Evolutionary conservation across 1,140 invertebrate species (phyloP), one percentile per base, ranked within the genome.

Genomic region (Brachionus rubens): DNA sequence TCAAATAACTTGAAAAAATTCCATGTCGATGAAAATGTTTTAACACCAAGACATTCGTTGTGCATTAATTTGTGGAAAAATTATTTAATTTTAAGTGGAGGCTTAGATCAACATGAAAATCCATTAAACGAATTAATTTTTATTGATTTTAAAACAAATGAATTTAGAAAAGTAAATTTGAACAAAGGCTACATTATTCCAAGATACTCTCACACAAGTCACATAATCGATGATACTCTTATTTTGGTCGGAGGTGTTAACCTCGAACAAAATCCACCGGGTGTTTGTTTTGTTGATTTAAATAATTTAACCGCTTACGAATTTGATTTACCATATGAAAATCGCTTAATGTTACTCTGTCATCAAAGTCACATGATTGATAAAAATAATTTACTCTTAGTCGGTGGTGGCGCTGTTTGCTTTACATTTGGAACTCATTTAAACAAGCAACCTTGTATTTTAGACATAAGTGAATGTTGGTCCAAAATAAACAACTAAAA

Each of bases 351-450:
- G 80, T 78, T 86, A 16, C 82, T 84, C 68, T 83, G 84, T 67
- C 86, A 87, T 78, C 79, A 79, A 5, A 85, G 82, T 72, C 77
- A 79, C 21, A 14, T 83, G 26, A 36, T 81, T 26, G 81, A 82
- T n/a, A 65, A 81, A 24, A 76, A 78, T 21, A 67, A 56, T 14
- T 77, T 87, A 19, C 26, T 83, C 16, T 77, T 86, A 14, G 75
- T 86, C 30, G 87, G 87, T 10, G 87, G 87, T 46, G 87, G 87
- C 3, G 86, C 86, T 46, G 87, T 87, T 76, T 88, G 87, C 78
- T 88, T 88, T 79, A 87, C 87, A 30, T 88, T 88, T 81, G 86
- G 87, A 24, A 87, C 86, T 14, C 85, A 84, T 78, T 80, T 87
- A 19, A 87, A 87, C 77, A 77, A 68, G 24, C 36, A 47, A n/a